phyloP scores from a whole-genome alignment of 2,797 vertebrate genomes.

The Pseudochirops corinnae region DNA sequence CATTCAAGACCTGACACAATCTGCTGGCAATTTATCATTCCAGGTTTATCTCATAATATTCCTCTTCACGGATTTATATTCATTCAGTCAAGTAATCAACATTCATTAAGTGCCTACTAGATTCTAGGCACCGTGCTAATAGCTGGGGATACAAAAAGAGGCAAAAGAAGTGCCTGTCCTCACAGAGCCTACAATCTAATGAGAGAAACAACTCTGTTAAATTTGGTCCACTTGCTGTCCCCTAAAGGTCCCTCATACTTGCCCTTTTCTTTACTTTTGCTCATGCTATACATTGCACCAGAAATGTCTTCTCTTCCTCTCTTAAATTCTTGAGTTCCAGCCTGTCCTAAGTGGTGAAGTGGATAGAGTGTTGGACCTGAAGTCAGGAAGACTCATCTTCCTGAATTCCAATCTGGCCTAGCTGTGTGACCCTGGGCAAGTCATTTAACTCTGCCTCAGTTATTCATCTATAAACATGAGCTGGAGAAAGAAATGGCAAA shows the following conservation, averaged over 20 bases:
- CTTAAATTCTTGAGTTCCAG: neutral
- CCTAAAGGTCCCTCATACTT: neutral
- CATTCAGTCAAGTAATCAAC: neutral
- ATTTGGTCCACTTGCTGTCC: neutral
- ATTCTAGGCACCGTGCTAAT: neutral
- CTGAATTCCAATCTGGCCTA: neutral
- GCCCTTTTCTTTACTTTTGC: neutral
- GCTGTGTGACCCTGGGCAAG: neutral
- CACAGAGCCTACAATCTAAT: neutral
- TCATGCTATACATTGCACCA: neutral
- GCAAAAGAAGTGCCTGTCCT: neutral
- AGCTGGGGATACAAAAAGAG: neutral
- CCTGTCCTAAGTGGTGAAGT: neutral
- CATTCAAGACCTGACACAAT: neutral
- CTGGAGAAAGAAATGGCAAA: neutral
- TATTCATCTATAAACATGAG: neutral
- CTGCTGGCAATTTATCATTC: neutral
- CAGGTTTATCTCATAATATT: neutral
- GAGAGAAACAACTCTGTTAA: neutral
- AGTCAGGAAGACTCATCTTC: neutral
- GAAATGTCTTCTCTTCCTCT: neutral
- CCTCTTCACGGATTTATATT: neutral
- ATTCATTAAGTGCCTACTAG: neutral
- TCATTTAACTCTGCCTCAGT: neutral
- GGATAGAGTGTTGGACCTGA: neutral